Evolutionary conservation across 2,888 invertebrate genomes (phyloP).

Genomic region (Morpho achilles): DNA sequence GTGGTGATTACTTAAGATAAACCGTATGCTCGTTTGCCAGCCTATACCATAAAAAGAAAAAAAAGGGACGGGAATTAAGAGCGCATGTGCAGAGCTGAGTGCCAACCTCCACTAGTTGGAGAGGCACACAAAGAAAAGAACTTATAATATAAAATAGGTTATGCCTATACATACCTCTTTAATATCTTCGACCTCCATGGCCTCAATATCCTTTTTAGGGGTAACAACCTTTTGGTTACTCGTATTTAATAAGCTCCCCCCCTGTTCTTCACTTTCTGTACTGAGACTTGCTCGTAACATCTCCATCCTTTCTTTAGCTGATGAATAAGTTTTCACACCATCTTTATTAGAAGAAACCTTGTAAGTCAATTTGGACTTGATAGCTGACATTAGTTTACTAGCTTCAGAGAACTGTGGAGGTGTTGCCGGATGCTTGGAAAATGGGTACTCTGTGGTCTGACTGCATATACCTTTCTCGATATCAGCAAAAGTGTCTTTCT

Average conservation of each 20-base stretch:
- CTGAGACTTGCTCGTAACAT: constrained; percentile 43
- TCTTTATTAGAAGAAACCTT: constrained; percentile 47
- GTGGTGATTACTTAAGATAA: too few relatives aligned
- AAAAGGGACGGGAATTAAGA: too few relatives aligned
- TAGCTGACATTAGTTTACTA: constrained; percentile 64
- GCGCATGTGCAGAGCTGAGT: too few relatives aligned
- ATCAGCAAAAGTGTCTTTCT: constrained; percentile 66
- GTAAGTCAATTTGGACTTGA: constrained; percentile 62
- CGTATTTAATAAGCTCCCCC: constrained; percentile 20
- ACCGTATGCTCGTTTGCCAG: too few relatives aligned
- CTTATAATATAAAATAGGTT: too few relatives aligned
- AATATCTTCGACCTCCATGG: constrained; percentile 60
- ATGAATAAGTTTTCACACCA: constrained; percentile 34
- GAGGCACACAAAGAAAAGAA: too few relatives aligned
- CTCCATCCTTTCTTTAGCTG: constrained; percentile 56
- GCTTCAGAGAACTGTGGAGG: constrained; percentile 73
- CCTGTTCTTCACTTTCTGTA: constrained; percentile 34
- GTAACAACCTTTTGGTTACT: constrained; percentile 5
- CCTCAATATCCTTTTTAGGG: constrained; percentile 36
- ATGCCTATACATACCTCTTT: constrained; percentile 45
- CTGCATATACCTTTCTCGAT: constrained; percentile 67
- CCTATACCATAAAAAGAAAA: too few relatives aligned
- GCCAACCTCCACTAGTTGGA: too few relatives aligned
- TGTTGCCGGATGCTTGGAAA: constrained; percentile 64
- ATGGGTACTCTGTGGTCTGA: constrained; percentile 64